A percentile compares a stretch with the other conserved stretches of the same genome.
Evolutionary conservation across 2,797 vertebrate species (phyloP).

Genomic region (Melanotaenia parkinsoni): DNA sequence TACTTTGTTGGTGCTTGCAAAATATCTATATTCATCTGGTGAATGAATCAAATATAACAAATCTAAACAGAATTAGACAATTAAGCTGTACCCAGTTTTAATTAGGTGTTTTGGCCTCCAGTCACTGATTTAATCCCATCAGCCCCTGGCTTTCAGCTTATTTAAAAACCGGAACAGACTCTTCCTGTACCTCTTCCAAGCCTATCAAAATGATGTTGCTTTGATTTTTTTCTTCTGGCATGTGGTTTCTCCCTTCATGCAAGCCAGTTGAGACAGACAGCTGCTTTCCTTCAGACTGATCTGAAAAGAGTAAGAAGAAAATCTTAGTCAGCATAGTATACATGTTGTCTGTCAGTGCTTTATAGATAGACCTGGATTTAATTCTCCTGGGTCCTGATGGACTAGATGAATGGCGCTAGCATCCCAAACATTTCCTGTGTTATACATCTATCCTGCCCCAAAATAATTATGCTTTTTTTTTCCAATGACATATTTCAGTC

Average conservation of each 20-base stretch:
- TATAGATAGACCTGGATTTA: neutral
- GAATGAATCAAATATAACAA: conserved; percentile 1
- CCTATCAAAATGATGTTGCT: neutral
- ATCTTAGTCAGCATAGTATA: neutral
- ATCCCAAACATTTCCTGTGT: neutral
- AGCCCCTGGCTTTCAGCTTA: neutral
- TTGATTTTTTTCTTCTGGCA: neutral
- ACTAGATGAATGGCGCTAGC: neutral
- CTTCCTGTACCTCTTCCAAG: neutral
- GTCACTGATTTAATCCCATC: neutral
- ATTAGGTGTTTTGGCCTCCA: neutral
- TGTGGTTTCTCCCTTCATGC: neutral
- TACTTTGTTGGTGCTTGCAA: neutral
- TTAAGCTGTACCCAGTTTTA: neutral
- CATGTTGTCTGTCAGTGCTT: neutral
- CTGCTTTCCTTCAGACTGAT: neutral
- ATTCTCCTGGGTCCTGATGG: conserved; percentile 4
- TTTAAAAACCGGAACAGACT: neutral
- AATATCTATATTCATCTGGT: neutral
- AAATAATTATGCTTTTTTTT: neutral
- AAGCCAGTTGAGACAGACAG: neutral
- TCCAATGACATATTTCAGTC: neutral
- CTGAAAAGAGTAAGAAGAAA: neutral
- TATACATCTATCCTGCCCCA: neutral
- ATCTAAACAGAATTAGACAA: conserved; percentile 5